These are phyloP conservation scores for Apostichopus leukothele DNA, from an alignment of 53 echinoderm and acorn worm species.

Conservation along the genomic window DNA sequence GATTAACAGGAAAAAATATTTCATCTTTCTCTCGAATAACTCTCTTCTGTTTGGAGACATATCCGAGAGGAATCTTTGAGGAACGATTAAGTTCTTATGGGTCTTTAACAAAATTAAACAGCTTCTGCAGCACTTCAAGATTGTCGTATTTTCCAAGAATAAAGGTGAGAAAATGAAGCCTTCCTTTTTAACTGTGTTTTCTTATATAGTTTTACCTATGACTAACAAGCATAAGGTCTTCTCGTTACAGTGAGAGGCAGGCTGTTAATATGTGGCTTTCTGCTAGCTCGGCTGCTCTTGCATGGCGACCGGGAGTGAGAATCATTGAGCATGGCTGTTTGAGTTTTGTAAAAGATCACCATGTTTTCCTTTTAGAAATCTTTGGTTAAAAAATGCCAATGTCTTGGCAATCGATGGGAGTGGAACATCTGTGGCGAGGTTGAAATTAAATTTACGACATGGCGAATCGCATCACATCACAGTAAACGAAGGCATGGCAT, in stretches of 20 bases:
- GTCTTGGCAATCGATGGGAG: too few relatives aligned
- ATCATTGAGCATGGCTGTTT: neutral
- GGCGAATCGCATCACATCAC: too few relatives aligned
- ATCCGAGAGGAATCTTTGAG: too few relatives aligned
- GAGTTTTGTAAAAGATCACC: neutral
- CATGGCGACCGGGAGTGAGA: neutral
- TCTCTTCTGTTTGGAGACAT: too few relatives aligned
- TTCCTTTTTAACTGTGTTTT: neutral
- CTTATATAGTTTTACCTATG: neutral
- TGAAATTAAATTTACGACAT: too few relatives aligned
- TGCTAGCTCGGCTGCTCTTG: slow-evolving; percentile 20
- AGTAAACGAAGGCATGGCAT: too few relatives aligned
- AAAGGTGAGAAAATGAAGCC: neutral
- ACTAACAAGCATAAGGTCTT: neutral
- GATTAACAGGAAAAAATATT: neutral
- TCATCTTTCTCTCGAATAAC: neutral
- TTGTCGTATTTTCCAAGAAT: neutral
- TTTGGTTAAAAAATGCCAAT: neutral
- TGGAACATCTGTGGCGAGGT: too few relatives aligned
- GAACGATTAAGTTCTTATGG: neutral
- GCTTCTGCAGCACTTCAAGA: neutral
- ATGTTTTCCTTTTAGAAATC: neutral
- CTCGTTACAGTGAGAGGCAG: neutral
- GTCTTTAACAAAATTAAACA: neutral
- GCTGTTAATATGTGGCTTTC: neutral